Conservation (phyloP, 2,113 vertebrate genomes). For the Cebidichthys violaceus region DNA sequence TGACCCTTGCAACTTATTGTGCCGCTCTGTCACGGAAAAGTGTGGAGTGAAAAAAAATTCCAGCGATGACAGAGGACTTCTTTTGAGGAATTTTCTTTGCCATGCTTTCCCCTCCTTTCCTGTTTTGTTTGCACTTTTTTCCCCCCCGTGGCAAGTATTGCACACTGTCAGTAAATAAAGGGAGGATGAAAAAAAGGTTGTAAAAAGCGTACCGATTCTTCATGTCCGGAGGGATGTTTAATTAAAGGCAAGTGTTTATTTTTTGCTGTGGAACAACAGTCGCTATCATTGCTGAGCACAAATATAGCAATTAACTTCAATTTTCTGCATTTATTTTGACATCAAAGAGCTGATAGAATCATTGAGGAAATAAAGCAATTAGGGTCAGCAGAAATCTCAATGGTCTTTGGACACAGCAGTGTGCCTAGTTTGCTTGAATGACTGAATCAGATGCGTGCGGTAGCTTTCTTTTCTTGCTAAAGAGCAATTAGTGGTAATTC, state of each 20-base stretch:
- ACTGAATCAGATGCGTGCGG: slow-evolving; percentile 80
- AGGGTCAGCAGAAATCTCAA: slow-evolving; percentile 81
- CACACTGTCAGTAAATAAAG: slow-evolving; percentile 77
- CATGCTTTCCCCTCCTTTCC: slow-evolving; percentile 64
- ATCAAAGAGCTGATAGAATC: slow-evolving; percentile 86
- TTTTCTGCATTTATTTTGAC: slow-evolving; percentile 84
- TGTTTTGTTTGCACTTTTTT: slow-evolving; percentile 75
- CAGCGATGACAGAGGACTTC: slow-evolving; percentile 81
- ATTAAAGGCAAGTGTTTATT: slow-evolving; percentile 84
- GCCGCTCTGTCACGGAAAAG: slow-evolving; percentile 89
- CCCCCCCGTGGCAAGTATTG: slow-evolving; percentile 70
- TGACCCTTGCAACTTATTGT: slow-evolving; percentile 94
- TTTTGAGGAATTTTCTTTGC: slow-evolving; percentile 83
- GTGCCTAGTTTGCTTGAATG: slow-evolving; percentile 75
- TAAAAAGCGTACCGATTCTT: slow-evolving; percentile 70
- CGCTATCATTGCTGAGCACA: slow-evolving; percentile 80
- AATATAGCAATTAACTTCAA: slow-evolving; percentile 86
- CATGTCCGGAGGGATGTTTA: slow-evolving; percentile 81
- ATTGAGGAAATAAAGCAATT: slow-evolving; percentile 83
- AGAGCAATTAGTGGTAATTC: slow-evolving; percentile 85
- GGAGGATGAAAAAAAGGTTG: slow-evolving; percentile 74
- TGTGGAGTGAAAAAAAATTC: slow-evolving; percentile 83
- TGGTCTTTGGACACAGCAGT: slow-evolving; percentile 77
- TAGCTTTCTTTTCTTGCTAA: slow-evolving; percentile 84
- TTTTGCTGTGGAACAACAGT: slow-evolving; percentile 76